Conservation (phyloP, 1,140 invertebrate genomes). For the Chironomus tepperi region DNA sequence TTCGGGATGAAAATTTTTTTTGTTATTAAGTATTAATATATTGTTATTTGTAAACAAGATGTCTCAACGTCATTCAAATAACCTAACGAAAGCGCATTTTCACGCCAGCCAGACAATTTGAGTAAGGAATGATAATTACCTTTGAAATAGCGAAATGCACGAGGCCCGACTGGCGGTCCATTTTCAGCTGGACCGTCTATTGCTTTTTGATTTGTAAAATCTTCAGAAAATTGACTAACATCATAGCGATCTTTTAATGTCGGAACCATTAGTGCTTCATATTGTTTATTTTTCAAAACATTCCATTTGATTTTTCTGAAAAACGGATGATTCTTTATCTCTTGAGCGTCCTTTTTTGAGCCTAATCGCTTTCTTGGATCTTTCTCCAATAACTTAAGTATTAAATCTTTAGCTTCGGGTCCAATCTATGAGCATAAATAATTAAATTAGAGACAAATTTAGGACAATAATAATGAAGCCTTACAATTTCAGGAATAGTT, state of each 20-base stretch:
- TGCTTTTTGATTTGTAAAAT: constrained; percentile 86
- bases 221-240: constrained; percentile 91
- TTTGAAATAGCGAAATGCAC: constrained; percentile 81
- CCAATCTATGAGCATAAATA: constrained; percentile 41
- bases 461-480: not conserved
- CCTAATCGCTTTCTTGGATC: constrained; percentile 74
- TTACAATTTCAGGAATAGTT: constrained; percentile 59
- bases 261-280: constrained; percentile 74
- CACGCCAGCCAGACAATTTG: too few relatives aligned
- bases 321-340: constrained; percentile 79
- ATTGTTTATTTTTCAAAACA: constrained; percentile 58
- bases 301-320: constrained; percentile 74
- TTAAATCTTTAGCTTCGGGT: constrained; percentile 51
- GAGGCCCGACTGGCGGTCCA: constrained; percentile 54
- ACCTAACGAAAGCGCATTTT: too few relatives aligned
- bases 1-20: not conserved
- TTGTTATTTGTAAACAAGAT: too few relatives aligned
- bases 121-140: constrained; percentile 40
- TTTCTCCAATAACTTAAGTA: constrained; percentile 71
- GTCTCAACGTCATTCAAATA: too few relatives aligned
- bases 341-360: constrained; percentile 59
- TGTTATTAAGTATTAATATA: too few relatives aligned
- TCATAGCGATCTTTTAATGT: constrained; percentile 74
- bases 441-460: constrained; percentile 26
- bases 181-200: constrained; percentile 79